phyloP scores from a whole-genome alignment of 2,797 vertebrate genomes.

The Fistularia commersonii region DNA sequence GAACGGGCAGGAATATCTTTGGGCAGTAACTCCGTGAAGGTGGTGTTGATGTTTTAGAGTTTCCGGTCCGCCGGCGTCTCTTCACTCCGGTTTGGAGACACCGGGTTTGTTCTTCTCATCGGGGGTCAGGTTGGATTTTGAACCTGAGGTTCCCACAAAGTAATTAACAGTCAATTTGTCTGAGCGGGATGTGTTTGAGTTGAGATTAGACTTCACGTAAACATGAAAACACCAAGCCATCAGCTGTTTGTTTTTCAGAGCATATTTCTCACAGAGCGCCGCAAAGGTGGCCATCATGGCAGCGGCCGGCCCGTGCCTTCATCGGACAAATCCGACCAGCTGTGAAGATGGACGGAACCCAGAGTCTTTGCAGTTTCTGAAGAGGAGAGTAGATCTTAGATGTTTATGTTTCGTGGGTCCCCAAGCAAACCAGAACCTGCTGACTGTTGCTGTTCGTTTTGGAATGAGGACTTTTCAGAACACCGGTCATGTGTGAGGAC shows the following conservation, averaged over 20 bases:
- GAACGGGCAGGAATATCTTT: too few relatives aligned
- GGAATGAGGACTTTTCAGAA: too few relatives aligned
- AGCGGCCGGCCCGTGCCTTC: not conserved
- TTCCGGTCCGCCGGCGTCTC: conserved; percentile 69
- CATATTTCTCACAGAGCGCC: conserved; percentile 38
- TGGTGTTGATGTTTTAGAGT: too few relatives aligned
- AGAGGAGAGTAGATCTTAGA: too few relatives aligned
- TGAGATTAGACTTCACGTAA: conserved; percentile 53
- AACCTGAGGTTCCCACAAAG: conserved; percentile 35
- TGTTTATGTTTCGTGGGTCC: too few relatives aligned
- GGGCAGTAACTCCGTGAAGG: too few relatives aligned
- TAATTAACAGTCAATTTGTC: conserved; percentile 52
- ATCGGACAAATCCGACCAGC: not conserved
- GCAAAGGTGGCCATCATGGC: conserved; percentile 4
- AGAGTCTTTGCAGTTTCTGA: too few relatives aligned
- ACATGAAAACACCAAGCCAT: conserved; percentile 31
- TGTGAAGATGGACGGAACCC: not conserved
- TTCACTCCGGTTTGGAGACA: conserved; percentile 56
- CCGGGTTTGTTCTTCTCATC: not conserved
- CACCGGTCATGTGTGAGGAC: too few relatives aligned
- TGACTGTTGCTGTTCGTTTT: too few relatives aligned
- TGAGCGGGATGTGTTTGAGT: conserved; percentile 42
- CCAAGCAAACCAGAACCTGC: too few relatives aligned
- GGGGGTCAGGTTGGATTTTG: conserved; percentile 26
- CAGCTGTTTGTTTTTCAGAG: conserved; percentile 43